Evolutionary conservation across 1,140 invertebrate genomes (phyloP).

Genomic region (Ganaspis sp.): DNA sequence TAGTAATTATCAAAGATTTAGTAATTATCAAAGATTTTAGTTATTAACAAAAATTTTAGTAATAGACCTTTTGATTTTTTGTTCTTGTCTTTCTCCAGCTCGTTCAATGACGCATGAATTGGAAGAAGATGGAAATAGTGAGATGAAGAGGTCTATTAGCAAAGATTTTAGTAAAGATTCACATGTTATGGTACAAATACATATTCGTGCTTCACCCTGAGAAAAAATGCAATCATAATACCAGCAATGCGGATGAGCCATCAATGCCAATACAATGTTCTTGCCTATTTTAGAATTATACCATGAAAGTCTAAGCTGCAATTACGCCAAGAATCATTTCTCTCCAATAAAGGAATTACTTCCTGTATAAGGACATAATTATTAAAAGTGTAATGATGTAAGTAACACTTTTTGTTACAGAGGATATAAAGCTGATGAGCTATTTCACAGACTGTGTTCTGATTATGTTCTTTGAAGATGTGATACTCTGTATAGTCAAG

Average conservation of each 20-base stretch:
- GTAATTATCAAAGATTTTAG: too few species aligned
- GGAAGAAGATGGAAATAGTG: too few species aligned
- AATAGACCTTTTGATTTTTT: too few species aligned
- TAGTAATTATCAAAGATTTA: too few species aligned
- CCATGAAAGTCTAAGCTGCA: background rate
- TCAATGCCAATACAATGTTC: background rate
- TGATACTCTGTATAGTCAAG: background rate
- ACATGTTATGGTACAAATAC: too few species aligned
- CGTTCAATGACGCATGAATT: too few species aligned
- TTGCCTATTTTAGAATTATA: background rate
- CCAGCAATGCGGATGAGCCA: too few species aligned
- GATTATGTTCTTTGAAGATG: background rate
- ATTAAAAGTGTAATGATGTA: background rate
- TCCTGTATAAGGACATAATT: background rate
- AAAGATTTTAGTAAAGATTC: too few species aligned
- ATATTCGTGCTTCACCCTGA: too few species aligned
- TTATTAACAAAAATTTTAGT: too few species aligned
- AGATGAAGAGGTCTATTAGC: too few species aligned
- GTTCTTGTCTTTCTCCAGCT: too few species aligned
- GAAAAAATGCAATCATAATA: background rate
- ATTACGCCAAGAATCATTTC: background rate
- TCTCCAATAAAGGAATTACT: background rate
- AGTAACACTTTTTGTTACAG: background rate
- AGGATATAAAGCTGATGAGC: background rate
- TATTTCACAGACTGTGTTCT: background rate